phyloP scores from a whole-genome alignment of 23 tunicate species.

The Corella eumyota region DNA sequence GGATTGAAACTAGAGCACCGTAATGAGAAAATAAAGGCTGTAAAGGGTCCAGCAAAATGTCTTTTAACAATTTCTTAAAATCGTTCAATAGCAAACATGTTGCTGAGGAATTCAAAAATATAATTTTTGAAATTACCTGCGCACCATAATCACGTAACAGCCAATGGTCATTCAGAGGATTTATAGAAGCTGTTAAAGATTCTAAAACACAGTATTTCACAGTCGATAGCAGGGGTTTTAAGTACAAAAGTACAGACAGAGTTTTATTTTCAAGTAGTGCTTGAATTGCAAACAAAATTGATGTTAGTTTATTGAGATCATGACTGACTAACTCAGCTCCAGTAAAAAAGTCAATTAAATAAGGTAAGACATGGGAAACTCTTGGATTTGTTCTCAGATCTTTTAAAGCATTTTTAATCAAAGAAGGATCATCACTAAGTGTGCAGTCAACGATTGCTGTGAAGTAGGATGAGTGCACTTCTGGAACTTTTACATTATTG shows the following conservation, averaged over 20 bases:
- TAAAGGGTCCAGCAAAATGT: slow-evolving; percentile 40
- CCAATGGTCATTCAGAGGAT: slow-evolving; percentile 85
- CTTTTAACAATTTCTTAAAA: slow-evolving; percentile 4
- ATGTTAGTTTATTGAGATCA: slow-evolving; percentile 41
- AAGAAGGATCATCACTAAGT: slow-evolving; percentile 36
- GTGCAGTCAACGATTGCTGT: slow-evolving; percentile 35
- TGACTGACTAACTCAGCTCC: slow-evolving; percentile 59
- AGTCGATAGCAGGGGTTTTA: slow-evolving; percentile 36
- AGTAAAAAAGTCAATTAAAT: slow-evolving; percentile 31
- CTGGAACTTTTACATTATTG: neutral
- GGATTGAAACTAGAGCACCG: slow-evolving; percentile 45
- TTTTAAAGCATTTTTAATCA: slow-evolving; percentile 17
- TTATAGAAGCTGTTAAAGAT: slow-evolving; percentile 79
- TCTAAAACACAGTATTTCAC: slow-evolving; percentile 70
- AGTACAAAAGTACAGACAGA: slow-evolving; percentile 17
- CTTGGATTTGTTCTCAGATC: slow-evolving; percentile 49
- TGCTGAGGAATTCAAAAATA: slow-evolving; percentile 16
- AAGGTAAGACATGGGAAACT: slow-evolving; percentile 37
- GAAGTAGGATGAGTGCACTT: slow-evolving; percentile 28
- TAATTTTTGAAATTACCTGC: slow-evolving; percentile 23
- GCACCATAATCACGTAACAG: slow-evolving; percentile 66
- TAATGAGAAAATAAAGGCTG: slow-evolving; percentile 77
- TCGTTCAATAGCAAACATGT: slow-evolving; percentile 7
- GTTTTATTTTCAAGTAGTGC: slow-evolving; percentile 32
- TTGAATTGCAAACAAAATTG: slow-evolving; percentile 31